Conservation (phyloP, 2,888 invertebrate species). For the Corbicula japonica region DNA sequence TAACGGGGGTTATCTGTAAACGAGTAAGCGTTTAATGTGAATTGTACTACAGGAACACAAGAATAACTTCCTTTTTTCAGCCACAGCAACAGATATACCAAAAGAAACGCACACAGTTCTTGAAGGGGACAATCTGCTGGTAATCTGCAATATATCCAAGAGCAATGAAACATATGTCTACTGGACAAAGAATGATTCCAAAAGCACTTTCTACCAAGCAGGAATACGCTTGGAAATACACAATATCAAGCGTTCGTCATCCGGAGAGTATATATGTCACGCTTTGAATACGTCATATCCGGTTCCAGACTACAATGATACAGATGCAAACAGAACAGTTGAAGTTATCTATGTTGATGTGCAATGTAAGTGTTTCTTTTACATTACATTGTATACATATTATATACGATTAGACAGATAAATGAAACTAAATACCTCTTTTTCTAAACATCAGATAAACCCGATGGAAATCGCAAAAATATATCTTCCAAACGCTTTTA, state of each 20-base stretch:
- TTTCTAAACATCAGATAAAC: no score
- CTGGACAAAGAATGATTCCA: constrained; percentile 44
- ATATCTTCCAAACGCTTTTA: no score
- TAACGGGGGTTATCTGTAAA: no score
- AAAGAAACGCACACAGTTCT: constrained; percentile 13
- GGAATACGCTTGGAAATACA: constrained; percentile 34
- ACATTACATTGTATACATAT: no score
- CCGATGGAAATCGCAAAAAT: no score
- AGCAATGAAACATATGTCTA: constrained; percentile 24
- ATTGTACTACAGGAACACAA: no score
- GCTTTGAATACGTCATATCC: constrained; percentile 40
- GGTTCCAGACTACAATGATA: constrained; percentile 28
- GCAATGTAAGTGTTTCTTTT: constrained; percentile 54
- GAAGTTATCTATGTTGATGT: constrained; percentile 40
- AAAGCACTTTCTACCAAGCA: constrained; percentile 25
- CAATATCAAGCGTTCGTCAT: constrained; percentile 26
- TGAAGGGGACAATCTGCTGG: constrained; percentile 35
- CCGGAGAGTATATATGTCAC: constrained; percentile 52
- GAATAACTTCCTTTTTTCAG: no score
- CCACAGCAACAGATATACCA: no score
- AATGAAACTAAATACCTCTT: no score
- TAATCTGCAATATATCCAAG: constrained; percentile 32
- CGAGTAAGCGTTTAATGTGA: no score
- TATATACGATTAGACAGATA: no score
- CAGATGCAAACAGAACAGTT: constrained; percentile 24